A percentile compares a stretch with the other conserved stretches of the same genome.
Conservation (phyloP, 30 jellyfish, hydroid and myxozoan genomes). For the Pelagia noctiluca region DNA sequence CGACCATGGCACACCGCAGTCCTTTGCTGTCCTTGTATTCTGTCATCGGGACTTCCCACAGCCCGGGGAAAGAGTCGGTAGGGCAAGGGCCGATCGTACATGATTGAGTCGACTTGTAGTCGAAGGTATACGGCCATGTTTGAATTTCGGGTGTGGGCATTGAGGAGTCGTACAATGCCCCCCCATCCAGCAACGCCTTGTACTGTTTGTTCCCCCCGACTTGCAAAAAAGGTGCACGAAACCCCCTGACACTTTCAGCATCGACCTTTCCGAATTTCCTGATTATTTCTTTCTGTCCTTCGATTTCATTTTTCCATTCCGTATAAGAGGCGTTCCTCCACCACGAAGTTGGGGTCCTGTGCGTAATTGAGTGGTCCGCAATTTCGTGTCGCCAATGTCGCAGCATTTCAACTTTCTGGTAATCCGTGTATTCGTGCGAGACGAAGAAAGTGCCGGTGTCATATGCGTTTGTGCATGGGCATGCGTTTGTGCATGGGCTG, state of each 20-base stretch:
- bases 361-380: slow-evolving; percentile 84
- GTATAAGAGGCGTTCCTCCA: slow-evolving; percentile 71
- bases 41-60: slow-evolving; percentile 89
- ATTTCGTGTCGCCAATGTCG: slow-evolving; percentile 79
- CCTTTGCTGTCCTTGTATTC: slow-evolving; percentile 47
- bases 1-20: slow-evolving; percentile 53
- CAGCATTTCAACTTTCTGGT: slow-evolving; percentile 41
- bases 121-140: slow-evolving; percentile 90
- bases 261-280: slow-evolving; percentile 33
- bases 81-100: slow-evolving; percentile 85
- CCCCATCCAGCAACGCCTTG: slow-evolving; percentile 37
- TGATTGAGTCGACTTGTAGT: slow-evolving; percentile 55
- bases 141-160: slow-evolving; percentile 54
- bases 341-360: slow-evolving; percentile 76
- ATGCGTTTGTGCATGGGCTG: too few species aligned
- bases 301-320: slow-evolving; percentile 73
- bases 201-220: slow-evolving; percentile 74
- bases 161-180: slow-evolving; percentile 71
- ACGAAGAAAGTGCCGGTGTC: slow-evolving; percentile 89
- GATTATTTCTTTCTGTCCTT: slow-evolving; percentile 47
- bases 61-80: slow-evolving; percentile 80
- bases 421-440: slow-evolving; percentile 69
- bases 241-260: slow-evolving; percentile 47
- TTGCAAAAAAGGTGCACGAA: slow-evolving; percentile 75
- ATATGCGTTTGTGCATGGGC: too few species aligned